These are phyloP conservation scores for Xiphorhynchus erythropygius DNA, from an alignment of 2,797 vertebrate species.

Conservation along the genomic window DNA sequence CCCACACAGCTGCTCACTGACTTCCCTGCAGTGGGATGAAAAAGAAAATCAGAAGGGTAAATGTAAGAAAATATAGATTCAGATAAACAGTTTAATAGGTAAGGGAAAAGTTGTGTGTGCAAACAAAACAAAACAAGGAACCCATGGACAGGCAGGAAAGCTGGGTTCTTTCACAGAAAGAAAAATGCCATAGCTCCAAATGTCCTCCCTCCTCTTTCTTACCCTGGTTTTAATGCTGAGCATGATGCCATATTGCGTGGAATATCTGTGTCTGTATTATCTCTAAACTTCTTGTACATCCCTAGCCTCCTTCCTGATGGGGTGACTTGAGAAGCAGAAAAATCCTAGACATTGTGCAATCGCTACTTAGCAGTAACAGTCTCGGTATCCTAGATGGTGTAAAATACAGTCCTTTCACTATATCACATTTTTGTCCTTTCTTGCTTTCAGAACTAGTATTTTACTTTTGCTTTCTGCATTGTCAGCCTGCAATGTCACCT, in stretches of 20 bases:
- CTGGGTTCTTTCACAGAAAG: background rate
- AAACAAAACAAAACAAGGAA: background rate
- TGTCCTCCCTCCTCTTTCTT: rapidly evolving
- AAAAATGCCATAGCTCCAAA: background rate
- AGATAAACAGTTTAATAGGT: background rate
- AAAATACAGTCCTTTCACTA: background rate
- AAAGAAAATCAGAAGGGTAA: background rate
- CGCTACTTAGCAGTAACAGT: background rate
- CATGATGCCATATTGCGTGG: too few species aligned
- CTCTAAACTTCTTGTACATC: background rate
- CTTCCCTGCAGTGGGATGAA: rapidly evolving
- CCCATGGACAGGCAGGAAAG: background rate
- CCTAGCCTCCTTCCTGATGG: rapidly evolving
- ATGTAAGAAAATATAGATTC: background rate
- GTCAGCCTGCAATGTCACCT: background rate
- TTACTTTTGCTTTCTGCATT: background rate
- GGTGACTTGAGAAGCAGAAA: background rate
- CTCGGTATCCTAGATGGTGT: background rate
- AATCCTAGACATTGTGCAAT: background rate
- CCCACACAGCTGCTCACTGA: background rate
- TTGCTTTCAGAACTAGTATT: background rate
- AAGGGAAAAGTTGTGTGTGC: background rate
- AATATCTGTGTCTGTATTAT: background rate
- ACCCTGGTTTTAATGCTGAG: background rate
- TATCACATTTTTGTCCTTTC: background rate